Evolutionary conservation across 2,888 invertebrate genomes (phyloP), one percentile per base, ranked within the genome.

Genomic region (Amphipyra tragopoginis): DNA sequence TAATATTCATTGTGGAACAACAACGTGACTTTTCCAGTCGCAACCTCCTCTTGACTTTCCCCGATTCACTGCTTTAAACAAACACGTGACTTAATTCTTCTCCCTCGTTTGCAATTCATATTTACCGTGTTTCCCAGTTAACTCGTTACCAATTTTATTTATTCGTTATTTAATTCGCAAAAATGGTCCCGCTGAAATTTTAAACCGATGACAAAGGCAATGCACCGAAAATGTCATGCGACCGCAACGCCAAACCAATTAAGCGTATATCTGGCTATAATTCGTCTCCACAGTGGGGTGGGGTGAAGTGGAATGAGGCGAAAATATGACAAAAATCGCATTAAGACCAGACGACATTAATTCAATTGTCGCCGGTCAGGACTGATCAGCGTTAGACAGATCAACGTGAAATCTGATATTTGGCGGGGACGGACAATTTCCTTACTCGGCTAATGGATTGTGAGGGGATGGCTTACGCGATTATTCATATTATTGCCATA

Each of bases 361-460:
- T 92, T 93, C 91, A 88, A 94, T 94, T 91, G 91, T 90, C 89
- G 87, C 90, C 86, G 85, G 90, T 91, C 93, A 85, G 90, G 88
- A 87, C 79, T 86, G 88, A 94, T 94, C 90, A 92, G 87, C 87
- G 92, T 91, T 91, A 91, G 90, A 83, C 86, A 90, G 92, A 93
- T 93, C 90, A 91, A 90, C 91, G 88, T 88, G 94, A 93, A 91
- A 94, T 92, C 89, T 91, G 94, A 94, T 94, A 93, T 93, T 92
- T 90, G 89, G 88, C 81, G 84, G 91, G 93, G 93, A 89, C 81
- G 85, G 87, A 81, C 91, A 92, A 91, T 93, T 90, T 92, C 88
- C 90, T 91, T 87, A 79, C 82, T 66, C 75, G 72, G 72, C 86
- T 93, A 93, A 94, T 93, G 92, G 93, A 92, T 80, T 85, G 88